Conservation (phyloP, 2,113 vertebrate species). For the Syrrhaptes paradoxus region DNA sequence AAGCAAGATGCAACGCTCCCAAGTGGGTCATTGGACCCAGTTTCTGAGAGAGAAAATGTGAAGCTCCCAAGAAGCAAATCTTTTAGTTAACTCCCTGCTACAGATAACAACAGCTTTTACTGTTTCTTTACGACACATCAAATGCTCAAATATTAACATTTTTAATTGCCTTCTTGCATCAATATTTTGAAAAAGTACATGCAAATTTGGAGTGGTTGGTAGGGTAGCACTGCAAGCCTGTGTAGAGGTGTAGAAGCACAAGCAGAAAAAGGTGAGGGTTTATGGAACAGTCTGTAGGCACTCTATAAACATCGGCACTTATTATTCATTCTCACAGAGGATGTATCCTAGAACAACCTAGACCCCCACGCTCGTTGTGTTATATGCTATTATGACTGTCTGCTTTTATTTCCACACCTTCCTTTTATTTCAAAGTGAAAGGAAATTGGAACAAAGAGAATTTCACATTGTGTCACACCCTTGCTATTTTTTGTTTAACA, state of each 20-base stretch:
- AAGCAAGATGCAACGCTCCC: accelerated
- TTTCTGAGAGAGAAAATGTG: not conserved
- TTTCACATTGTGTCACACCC: not conserved
- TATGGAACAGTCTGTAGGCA: not conserved
- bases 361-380: not conserved
- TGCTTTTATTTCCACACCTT: not conserved
- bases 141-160: not conserved
- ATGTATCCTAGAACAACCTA: not conserved
- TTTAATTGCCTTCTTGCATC: not conserved
- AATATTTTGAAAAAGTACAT: not conserved
- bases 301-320: not conserved
- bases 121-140: not conserved
- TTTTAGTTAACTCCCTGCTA: not conserved
- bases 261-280: not conserved
- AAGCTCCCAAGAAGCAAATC: not conserved
- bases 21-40: accelerated
- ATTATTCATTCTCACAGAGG: not conserved
- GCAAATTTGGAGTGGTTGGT: not conserved
- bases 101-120: not conserved
- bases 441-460: not conserved
- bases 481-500: not conserved
- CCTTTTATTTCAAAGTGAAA: not conserved
- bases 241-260: not conserved
- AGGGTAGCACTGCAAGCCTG: not conserved
- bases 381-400: not conserved